Conservation (phyloP, 2,888 invertebrate species). For the Sthenelais limicola region DNA sequence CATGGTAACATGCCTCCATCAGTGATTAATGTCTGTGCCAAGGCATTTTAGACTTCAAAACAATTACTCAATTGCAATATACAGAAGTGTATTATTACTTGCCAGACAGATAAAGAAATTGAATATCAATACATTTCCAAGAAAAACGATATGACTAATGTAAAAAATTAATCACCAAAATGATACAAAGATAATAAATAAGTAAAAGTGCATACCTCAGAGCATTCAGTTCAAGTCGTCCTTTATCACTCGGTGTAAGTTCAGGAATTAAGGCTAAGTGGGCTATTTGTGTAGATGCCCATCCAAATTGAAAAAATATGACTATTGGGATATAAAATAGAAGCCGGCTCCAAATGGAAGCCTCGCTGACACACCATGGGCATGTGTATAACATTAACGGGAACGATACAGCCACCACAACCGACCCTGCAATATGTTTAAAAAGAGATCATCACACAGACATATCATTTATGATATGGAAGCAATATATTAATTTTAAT, state of each 20-base stretch:
- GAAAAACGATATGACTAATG: too few species aligned
- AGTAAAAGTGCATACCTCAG: conserved; percentile 63
- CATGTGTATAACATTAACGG: conserved; percentile 90
- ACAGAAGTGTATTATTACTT: too few species aligned
- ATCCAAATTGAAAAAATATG: conserved; percentile 88
- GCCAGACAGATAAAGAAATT: too few species aligned
- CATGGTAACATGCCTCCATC: too few species aligned
- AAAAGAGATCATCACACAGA: too few species aligned
- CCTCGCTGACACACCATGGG: conserved; percentile 76
- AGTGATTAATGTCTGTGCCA: too few species aligned
- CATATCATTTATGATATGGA: too few species aligned
- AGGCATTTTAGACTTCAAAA: too few species aligned
- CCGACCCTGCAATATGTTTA: conserved; percentile 75
- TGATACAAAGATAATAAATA: conserved; percentile 3
- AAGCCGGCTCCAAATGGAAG: conserved; percentile 75
- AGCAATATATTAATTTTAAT: too few species aligned
- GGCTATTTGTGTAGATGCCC: conserved; percentile 93
- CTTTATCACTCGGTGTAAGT: conserved; percentile 68
- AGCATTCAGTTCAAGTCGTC: conserved; percentile 73
- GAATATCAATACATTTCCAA: too few species aligned
- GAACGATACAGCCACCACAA: conserved; percentile 83
- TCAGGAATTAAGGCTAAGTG: conserved; percentile 89
- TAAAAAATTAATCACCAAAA: too few species aligned
- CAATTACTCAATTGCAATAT: too few species aligned
- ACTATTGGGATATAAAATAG: conserved; percentile 74